Evolutionary conservation across 2,888 invertebrate genomes (phyloP), one percentile per base, ranked within the genome.

Genomic region (Amiota mariae): DNA sequence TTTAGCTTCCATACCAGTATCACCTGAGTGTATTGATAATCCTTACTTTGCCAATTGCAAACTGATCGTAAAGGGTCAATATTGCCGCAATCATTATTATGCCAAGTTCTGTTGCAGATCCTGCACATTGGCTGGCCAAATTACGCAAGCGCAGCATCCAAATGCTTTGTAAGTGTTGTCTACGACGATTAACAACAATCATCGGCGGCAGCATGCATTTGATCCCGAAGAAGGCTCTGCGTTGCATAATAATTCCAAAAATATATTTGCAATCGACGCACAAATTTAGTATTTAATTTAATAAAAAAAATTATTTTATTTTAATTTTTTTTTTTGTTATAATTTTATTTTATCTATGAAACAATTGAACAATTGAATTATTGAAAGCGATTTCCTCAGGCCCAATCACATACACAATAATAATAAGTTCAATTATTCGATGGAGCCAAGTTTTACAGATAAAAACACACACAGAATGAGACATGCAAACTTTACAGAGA

Each of bases 31-130:
- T 89, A 94, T 93, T 68, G 98, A 98, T 91, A 97, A 95, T 87
- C 93, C 93, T 59, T 95, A 93, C 92, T 96, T 97, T 89, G 97
- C 98, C 71, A 96, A 97, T 88, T 98, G 98, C 90, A 91, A 92
- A 61, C 92, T 98, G 73, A 98, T 98, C 82, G 97, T 98, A 3
- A 91, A 92, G 85, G 97, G 94, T 73, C 92, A 92, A 73, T 96
- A 94, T 89, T 98, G 98, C 89, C 91, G 91, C n/a, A 97, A 98
- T 91, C 92, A 92, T 79, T 98, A 97, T 91, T 98, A 98, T 90
- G 96, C 96, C 79, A 93, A 92, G 90, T 97, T 97, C 93, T 98
- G 98, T 90, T 98, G 98, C 91, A 93, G 94, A 88, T 97, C 97
- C 1, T 98, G 98, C 89, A 95, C 96, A 76, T 92, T 95, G 88